Conservation (phyloP, 1,140 invertebrate genomes). For the Matsumurasca onukii region DNA sequence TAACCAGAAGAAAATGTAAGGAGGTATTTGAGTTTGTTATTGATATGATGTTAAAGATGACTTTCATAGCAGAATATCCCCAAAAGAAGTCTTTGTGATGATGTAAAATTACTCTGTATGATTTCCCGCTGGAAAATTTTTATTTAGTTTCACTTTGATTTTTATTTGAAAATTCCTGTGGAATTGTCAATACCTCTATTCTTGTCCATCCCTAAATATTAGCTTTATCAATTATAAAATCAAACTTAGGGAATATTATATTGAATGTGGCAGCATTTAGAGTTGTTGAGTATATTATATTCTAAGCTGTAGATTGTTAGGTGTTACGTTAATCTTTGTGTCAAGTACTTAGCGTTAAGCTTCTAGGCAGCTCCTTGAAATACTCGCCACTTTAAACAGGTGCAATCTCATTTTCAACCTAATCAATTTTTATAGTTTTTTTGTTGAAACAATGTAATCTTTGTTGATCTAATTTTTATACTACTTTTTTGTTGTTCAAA, state of each 20-base stretch:
- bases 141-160: too few relatives aligned
- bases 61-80: too few relatives aligned
- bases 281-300: conserved; percentile 13
- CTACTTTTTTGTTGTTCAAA: too few relatives aligned
- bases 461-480: neutral
- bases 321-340: conserved; percentile 3
- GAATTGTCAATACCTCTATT: too few relatives aligned
- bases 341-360: conserved; percentile 23
- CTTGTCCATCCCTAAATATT: too few relatives aligned
- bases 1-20: too few relatives aligned
- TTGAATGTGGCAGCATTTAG: conserved; percentile 24
- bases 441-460: neutral
- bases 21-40: too few relatives aligned
- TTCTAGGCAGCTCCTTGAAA: conserved; percentile 15
- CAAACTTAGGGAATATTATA: conserved; percentile 13
- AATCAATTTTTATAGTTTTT: neutral
- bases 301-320: conserved; percentile 13
- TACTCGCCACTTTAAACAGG: conserved; percentile 9
- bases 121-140: too few relatives aligned
- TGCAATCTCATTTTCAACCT: conserved; percentile 9
- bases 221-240: conserved; percentile 21
- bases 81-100: too few relatives aligned
- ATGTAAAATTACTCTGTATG: too few relatives aligned
- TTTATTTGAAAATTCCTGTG: too few relatives aligned
- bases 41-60: too few relatives aligned